Base-by-base conservation (phyloP, 2,113 vertebrate species). In the Ornithorhynchus anatinus region DNA sequence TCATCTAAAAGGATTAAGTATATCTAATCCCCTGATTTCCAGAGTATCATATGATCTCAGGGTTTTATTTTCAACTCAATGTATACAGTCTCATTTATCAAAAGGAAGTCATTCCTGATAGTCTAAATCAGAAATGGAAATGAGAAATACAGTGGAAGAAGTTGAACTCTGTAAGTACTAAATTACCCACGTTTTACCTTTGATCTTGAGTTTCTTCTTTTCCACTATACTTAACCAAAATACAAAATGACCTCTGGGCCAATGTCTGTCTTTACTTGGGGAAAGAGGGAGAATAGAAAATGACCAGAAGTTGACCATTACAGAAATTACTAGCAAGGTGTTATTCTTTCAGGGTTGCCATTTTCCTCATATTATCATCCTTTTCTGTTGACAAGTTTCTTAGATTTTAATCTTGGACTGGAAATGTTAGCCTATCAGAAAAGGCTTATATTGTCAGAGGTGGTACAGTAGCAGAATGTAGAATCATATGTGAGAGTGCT, bases 351-450 rank as follows among this genome's bases (percentile, higher is more conserved):
- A 89, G 85, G 84, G 71, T 59, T 80, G 60, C 73, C 70, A 64
- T 90, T 89, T 89, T 60, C 44, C 77, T 77, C 75, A 33, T 64
- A 81, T 82, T 84, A 71, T 80, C 65, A 71, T 89, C 83, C 33
- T 68, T 90, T 86, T 75, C 79, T 83, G 77, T 89, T 88, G 82
- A 87, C 76, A 89, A 48, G 51, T 88, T 88, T 80, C 77, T 35
- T 60, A 84, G 88, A 85, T 90, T 91, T 92, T 92, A 91, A 92
- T 89, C 86, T 86, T 75, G 66, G 76, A 73, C 84, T 86, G 75
- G 62, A 89, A 91, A 69, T 77, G 72, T 86, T 89, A 66, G 69
- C 79, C 54, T 79, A 74, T 84, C 72, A 82, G 65, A 81, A 91
- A 88, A 70, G 42, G 32, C 79, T 91, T 86, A 63, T 74, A 63